Evolutionary conservation across 2,113 vertebrate genomes (phyloP).

Genomic region (Pseudopodoces humilis): DNA sequence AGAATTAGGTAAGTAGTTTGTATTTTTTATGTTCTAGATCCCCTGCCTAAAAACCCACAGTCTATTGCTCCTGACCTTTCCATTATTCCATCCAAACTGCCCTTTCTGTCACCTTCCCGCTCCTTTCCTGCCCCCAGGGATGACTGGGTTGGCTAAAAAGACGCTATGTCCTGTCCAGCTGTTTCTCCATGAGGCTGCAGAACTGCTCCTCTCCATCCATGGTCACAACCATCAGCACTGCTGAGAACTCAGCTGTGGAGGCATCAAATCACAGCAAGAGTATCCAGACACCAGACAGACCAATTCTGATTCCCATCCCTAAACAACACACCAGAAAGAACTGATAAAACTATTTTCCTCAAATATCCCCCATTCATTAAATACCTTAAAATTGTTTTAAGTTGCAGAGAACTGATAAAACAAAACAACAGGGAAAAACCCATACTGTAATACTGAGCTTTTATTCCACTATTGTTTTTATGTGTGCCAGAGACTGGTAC

Average conservation of each 20-base stretch:
- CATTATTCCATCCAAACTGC: neutral
- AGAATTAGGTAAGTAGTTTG: neutral
- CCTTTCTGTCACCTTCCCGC: neutral
- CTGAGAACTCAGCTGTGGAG: neutral
- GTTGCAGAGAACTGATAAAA: neutral
- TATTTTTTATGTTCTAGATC: neutral
- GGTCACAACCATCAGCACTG: neutral
- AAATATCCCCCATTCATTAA: neutral
- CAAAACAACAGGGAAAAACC: neutral
- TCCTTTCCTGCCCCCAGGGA: neutral
- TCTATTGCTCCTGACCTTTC: neutral
- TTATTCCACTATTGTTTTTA: neutral
- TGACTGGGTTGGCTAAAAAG: neutral
- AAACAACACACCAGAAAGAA: neutral
- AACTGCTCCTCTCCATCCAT: neutral
- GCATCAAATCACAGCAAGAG: neutral
- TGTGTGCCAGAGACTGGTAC: neutral
- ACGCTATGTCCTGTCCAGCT: fast-evolving
- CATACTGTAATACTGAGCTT: neutral
- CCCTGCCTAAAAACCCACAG: neutral
- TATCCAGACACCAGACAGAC: neutral
- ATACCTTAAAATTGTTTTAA: neutral
- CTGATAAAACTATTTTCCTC: neutral
- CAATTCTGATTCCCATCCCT: neutral
- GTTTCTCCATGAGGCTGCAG: fast-evolving